Evolutionary conservation across 2,113 vertebrate genomes (phyloP).

Genomic region (Pogonocichla stellata): DNA sequence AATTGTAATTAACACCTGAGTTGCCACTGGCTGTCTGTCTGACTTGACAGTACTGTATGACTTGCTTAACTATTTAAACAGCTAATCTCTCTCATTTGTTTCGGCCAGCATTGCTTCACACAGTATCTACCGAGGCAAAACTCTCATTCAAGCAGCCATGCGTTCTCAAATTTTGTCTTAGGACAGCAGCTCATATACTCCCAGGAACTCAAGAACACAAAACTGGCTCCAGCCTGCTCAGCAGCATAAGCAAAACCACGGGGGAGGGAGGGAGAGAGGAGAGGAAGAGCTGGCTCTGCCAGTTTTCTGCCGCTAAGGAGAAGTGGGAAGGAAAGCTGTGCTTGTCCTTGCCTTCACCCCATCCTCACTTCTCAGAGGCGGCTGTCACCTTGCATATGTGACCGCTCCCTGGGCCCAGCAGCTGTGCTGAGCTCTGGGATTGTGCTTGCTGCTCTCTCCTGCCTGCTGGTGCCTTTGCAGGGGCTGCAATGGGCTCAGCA

Average conservation of each 20-base stretch:
- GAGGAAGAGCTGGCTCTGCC: slow-evolving; percentile 6
- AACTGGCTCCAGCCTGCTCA: slow-evolving; percentile 3
- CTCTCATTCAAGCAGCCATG: not conserved
- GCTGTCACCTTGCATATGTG: not conserved
- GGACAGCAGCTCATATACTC: not conserved
- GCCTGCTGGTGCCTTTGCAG: not conserved
- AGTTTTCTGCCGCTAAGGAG: slow-evolving; percentile 41
- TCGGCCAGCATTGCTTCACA: not conserved
- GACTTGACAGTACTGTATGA: not conserved
- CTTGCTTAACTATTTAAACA: not conserved
- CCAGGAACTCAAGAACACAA: not conserved
- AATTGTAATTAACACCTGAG: not conserved
- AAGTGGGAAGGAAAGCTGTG: slow-evolving; percentile 7
- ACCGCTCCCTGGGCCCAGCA: not conserved
- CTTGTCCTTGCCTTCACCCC: slow-evolving; percentile 43
- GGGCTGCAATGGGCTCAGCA: not conserved
- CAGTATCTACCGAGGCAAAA: not conserved
- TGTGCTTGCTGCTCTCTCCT: not conserved
- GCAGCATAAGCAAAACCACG: slow-evolving; percentile 23
- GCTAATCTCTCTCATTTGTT: not conserved
- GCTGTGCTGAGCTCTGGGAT: not conserved
- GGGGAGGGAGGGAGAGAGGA: not conserved
- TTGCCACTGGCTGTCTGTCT: not conserved
- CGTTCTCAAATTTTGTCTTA: not conserved
- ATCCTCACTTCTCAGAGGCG: not conserved